Evolutionary conservation across 1,140 invertebrate species (phyloP).

Genomic region (Drosophila nebulosa): DNA sequence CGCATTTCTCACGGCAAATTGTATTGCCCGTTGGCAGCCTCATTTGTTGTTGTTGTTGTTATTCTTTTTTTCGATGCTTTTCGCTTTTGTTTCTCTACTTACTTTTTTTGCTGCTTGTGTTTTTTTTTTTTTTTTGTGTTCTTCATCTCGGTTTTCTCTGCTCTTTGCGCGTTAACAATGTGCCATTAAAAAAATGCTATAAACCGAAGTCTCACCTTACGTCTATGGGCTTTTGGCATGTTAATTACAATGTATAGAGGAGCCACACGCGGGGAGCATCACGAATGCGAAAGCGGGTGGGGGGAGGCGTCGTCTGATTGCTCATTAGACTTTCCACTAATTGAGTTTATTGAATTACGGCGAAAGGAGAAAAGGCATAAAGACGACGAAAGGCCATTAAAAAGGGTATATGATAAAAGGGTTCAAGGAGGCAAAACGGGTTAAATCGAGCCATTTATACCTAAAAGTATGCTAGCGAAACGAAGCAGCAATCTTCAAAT

Average conservation of each 20-base stretch:
- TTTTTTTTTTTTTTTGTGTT: neutral
- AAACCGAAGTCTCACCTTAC: slow-evolving; percentile 54
- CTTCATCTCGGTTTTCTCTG: neutral
- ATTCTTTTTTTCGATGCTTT: neutral
- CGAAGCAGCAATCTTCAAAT: neutral
- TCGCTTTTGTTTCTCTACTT: neutral
- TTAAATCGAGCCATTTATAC: neutral
- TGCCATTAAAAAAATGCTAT: slow-evolving; percentile 58
- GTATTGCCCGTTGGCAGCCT: slow-evolving; percentile 50
- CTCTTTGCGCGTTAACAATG: slow-evolving; percentile 38
- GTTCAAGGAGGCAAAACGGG: neutral
- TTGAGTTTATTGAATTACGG: slow-evolving; percentile 39
- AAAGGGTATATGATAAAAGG: neutral
- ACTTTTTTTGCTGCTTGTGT: too few species aligned
- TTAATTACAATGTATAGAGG: slow-evolving; percentile 47
- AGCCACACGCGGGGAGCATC: neutral
- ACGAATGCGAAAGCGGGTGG: neutral
- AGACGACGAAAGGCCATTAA: neutral
- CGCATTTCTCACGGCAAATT: slow-evolving; percentile 69
- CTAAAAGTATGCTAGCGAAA: neutral
- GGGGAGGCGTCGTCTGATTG: slow-evolving; percentile 24
- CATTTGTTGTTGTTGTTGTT: neutral
- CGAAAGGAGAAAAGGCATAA: neutral
- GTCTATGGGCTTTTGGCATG: slow-evolving; percentile 40
- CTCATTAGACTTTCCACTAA: slow-evolving; percentile 43